Base-by-base conservation (phyloP, 2,888 invertebrate species). In the Eilema depressum region DNA sequence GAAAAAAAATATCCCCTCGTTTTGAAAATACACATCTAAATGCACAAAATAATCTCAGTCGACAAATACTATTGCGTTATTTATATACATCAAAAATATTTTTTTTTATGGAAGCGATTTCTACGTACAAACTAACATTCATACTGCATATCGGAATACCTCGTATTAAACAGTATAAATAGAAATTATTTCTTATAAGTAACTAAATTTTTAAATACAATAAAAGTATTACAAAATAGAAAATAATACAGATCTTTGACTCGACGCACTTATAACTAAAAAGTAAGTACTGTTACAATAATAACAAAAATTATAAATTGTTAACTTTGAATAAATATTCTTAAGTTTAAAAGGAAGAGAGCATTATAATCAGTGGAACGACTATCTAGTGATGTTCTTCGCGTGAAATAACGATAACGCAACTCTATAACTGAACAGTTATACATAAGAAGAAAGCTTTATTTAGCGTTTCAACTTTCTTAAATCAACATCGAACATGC, bases 161-260 rank as follows among this genome's bases (percentile, higher is more conserved):
- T 95, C 94, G 94, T 94, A 93, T 94, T 92, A 91, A 88, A 93
- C 93, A 92, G 91, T 92, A 94, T 93, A 93, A 92, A 94, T 94
- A 82, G 37, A 79, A 81, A 84, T 89, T 86, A 89, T 90, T 88
- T 82, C 92, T 92, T 92, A 93, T 78, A 77, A 80, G 76, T 86
- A 87, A 81, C 86, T 90, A 91, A 85, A 81, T 86, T 88, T 89
- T 82, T 91, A 92, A 93, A 94, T 93, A 93, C 88, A 92, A 89
- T 93, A 93, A 93, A 95, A 91, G 91, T 92, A 93, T 92, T 94
- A 95, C 91, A 94, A 94, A 93, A 94, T 95, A 95, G 88, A 92
- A 94, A 94, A 94, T 95, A 95, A 95, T 95, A 95, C 95, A 95
- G 95, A 95, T 95, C 95, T 95, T 94, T 95, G 95, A 95, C 95